Evolutionary conservation across 2,888 invertebrate genomes (phyloP).

Genomic region (Ophonus ardosiacus): DNA sequence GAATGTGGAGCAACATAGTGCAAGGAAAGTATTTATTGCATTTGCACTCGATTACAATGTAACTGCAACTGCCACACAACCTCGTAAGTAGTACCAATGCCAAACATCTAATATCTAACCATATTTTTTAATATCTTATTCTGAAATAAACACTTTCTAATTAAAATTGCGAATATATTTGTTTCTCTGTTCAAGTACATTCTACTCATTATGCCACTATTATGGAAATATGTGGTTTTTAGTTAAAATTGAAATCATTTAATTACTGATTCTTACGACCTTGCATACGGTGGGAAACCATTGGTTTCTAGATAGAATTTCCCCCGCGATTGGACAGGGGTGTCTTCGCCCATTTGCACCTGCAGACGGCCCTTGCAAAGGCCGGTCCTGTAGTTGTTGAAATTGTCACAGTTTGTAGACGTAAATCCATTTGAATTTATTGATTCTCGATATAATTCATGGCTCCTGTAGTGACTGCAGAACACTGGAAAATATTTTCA

Average conservation of each 20-base stretch:
- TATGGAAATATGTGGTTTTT: constrained; percentile 22
- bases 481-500: constrained; percentile 56
- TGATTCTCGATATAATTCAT: constrained; percentile 56
- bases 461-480: constrained; percentile 57
- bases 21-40: constrained; percentile 53
- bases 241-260: constrained; percentile 1
- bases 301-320: constrained; percentile 58
- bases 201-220: constrained; percentile 17
- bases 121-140: constrained; percentile 14
- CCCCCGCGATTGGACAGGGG: constrained; percentile 29
- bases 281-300: constrained; percentile 15
- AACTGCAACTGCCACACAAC: constrained; percentile 45
- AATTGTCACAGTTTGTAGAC: constrained; percentile 41
- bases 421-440: constrained; percentile 48
- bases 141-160: constrained; percentile 48
- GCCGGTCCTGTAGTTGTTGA: constrained; percentile 33
- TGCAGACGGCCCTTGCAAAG: constrained; percentile 12
- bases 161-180: constrained; percentile 45
- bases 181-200: constrained; percentile 27
- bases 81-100: constrained; percentile 57
- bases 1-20: constrained; percentile 25
- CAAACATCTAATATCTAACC: constrained; percentile 22
- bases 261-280: constrained; percentile 25
- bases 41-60: background rate
- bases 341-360: constrained; percentile 53